Conservation (phyloP, 1,140 invertebrate species). For the Heliconius eleuchia region DNA sequence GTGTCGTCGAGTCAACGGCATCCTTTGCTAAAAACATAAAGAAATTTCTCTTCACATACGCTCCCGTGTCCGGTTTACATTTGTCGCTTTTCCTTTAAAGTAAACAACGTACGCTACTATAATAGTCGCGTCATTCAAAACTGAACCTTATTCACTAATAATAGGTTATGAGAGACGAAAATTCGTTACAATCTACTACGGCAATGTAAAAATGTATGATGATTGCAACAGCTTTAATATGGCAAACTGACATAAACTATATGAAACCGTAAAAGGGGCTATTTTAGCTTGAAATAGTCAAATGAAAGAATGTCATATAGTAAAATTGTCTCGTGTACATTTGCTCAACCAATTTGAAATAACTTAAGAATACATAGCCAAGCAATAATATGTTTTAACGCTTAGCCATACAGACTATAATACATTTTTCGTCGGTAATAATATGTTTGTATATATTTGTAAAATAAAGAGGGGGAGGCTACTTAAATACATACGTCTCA, state of each 20-base stretch:
- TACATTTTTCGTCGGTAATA: slow-evolving; percentile 4
- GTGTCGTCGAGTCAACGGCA: slow-evolving; percentile 53
- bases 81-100: slow-evolving; percentile 71
- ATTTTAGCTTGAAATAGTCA: neutral
- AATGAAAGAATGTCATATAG: neutral
- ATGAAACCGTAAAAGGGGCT: neutral
- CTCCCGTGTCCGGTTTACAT: slow-evolving; percentile 72
- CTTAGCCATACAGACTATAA: slow-evolving; percentile 15
- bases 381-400: slow-evolving; percentile 21
- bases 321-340: slow-evolving; percentile 34
- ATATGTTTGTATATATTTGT: slow-evolving; percentile 21
- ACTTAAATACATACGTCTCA: slow-evolving; percentile 67
- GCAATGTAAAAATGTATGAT: neutral
- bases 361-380: neutral
- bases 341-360: slow-evolving; percentile 32
- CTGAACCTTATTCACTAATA: slow-evolving; percentile 24
- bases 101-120: slow-evolving; percentile 37
- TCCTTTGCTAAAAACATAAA: slow-evolving; percentile 66
- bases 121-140: neutral
- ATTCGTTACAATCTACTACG: neutral
- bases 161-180: neutral
- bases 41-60: slow-evolving; percentile 68
- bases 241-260: neutral
- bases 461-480: slow-evolving; percentile 52
- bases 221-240: neutral